Evolutionary conservation across 1,140 invertebrate genomes (phyloP), one percentile per base, ranked within the genome.

Genomic region (Pissodes strobi): DNA sequence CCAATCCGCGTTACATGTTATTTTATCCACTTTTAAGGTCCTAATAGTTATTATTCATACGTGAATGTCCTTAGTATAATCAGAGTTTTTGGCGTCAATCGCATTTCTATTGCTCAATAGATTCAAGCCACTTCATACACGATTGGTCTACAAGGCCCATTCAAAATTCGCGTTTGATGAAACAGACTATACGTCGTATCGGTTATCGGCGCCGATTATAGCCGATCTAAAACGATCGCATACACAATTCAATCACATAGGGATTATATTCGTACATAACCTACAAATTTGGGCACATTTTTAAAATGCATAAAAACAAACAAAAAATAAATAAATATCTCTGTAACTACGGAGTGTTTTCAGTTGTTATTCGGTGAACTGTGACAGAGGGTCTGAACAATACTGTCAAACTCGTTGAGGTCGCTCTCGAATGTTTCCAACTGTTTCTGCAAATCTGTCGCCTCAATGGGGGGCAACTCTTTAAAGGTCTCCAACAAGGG

Each of bases 351-450:
- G 1, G 12, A 37, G 13, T 38, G 34, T 45, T 22, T 18, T 55
- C 52, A 56, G 30, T 65, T 65, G 67, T 84, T 83, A 70, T 83
- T 82, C 66, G 83, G 82, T 27, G 85, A 82, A 27, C 76, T 75
- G 69, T 82, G 77, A 76, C 85, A 88, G 18, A 90, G 74, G 19
- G 85, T 84, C 60, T 84, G 85, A 59, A 92, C 79, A 74, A 90
- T 76, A 66, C 88, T 84, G 71, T 92, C 89, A 76, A 90, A 93
- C 61, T 88, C 86, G 39, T 84, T 82, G 71, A 90, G 81, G 69
- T 86, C 86, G 1, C 83, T 86, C 78, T 93, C 90, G 74, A 90
- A 92, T 43, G 82, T 84, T 72, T 88, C 85, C 55, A 93, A 73
- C 73, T 91, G 89, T 70, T 86, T 83, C 1, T 87, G 86, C 5